phyloP scores from a whole-genome alignment of 2,113 vertebrate genomes.

The Scytalopus superciliaris region DNA sequence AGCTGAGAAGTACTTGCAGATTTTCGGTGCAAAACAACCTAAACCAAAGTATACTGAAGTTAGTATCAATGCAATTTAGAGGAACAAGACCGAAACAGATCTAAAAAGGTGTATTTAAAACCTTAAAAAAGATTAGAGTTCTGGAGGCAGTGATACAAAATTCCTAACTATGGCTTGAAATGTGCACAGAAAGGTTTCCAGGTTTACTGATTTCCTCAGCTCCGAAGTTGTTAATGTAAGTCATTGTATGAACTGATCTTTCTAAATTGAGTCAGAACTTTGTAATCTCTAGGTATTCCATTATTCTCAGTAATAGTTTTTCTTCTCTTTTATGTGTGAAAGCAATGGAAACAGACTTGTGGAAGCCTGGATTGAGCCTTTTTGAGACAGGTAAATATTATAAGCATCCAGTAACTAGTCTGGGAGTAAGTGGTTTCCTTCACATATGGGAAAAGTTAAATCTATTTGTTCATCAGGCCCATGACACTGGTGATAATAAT shows the following conservation, averaged over 20 bases:
- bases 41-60: not conserved
- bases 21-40: not conserved
- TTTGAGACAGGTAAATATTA: conserved; percentile 83
- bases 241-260: not conserved
- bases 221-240: not conserved
- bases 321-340: conserved; percentile 67
- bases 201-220: not conserved
- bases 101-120: not conserved
- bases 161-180: not conserved
- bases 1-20: not conserved
- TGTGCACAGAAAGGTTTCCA: not conserved
- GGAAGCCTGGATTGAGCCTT: conserved; percentile 79
- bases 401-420: not conserved
- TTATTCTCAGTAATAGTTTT: conserved; percentile 21
- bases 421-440: not conserved
- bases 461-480: not conserved
- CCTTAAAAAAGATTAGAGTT: not conserved
- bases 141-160: not conserved
- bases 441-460: not conserved
- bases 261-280: not conserved
- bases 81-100: not conserved
- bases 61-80: not conserved
- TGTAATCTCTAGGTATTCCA: not conserved
- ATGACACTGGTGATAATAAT: not conserved
- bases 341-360: conserved; percentile 77